Conservation (phyloP, 2,888 invertebrate species). For the Sipha maydis region DNA sequence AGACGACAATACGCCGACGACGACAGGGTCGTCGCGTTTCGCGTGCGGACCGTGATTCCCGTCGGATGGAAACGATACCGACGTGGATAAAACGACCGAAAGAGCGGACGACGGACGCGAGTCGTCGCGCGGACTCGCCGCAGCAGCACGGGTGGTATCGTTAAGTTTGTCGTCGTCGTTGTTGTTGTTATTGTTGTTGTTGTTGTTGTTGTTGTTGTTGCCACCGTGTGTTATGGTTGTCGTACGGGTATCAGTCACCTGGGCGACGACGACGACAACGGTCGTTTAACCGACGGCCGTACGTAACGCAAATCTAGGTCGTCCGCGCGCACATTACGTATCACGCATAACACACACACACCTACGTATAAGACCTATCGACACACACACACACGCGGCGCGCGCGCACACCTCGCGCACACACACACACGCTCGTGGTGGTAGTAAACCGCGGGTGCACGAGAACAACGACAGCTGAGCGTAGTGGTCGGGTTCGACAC, state of each 20-base stretch:
- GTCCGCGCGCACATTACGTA: constrained; percentile 48
- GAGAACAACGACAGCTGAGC: background rate
- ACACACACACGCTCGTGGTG: background rate
- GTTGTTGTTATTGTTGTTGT: background rate
- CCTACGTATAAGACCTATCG: background rate
- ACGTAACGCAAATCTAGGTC: constrained; percentile 53
- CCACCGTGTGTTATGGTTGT: constrained; percentile 26
- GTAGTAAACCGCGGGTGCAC: background rate
- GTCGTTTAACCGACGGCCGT: constrained; percentile 48
- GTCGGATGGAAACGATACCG: background rate
- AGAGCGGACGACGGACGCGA: background rate
- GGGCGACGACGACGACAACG: constrained; percentile 45
- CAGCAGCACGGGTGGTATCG: too few relatives aligned
- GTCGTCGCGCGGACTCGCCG: too few relatives aligned
- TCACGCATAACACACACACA: constrained; percentile 5
- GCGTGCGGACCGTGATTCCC: background rate
- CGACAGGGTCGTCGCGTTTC: background rate
- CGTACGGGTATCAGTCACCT: constrained; percentile 50
- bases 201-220: background rate
- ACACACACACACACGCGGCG: background rate
- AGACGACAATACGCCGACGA: background rate
- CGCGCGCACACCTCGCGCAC: background rate
- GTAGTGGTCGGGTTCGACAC: background rate
- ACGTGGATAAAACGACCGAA: background rate
- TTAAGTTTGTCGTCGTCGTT: background rate